Conservation (phyloP, 2,797 vertebrate species). For the Chanos chanos region DNA sequence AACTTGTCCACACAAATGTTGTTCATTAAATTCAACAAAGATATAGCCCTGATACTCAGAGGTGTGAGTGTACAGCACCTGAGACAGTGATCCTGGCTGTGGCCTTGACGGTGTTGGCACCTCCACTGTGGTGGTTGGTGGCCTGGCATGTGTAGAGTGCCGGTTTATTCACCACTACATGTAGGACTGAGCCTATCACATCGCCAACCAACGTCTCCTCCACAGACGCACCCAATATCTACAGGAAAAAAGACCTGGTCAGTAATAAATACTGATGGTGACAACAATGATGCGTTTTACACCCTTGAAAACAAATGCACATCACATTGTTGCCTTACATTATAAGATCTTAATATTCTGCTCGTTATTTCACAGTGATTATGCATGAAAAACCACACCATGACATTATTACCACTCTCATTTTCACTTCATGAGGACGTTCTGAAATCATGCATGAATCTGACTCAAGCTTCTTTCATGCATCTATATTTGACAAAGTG, state of each 20-base stretch:
- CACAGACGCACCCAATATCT: slow-evolving; percentile 85
- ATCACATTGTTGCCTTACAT: too few species aligned
- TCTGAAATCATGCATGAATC: slow-evolving; percentile 24
- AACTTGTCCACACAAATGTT: too few species aligned
- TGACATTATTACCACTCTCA: slow-evolving; percentile 12
- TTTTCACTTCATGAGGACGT: slow-evolving; percentile 18
- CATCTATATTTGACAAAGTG: slow-evolving; percentile 61
- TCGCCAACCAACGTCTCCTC: slow-evolving; percentile 82
- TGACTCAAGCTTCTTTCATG: slow-evolving; percentile 23
- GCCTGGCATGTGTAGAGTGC: slow-evolving; percentile 92
- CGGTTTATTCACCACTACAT: slow-evolving; percentile 81
- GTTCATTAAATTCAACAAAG: too few species aligned
- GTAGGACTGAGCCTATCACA: slow-evolving; percentile 82
- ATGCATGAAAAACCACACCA: too few species aligned
- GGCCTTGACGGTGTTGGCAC: slow-evolving; percentile 86
- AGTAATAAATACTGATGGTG: too few species aligned
- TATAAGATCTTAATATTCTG: too few species aligned
- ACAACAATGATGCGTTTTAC: too few species aligned
- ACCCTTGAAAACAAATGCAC: too few species aligned
- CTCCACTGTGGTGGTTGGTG: slow-evolving; percentile 87
- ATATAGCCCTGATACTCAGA: too few species aligned
- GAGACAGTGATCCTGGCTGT: slow-evolving; percentile 83
- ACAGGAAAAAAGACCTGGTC: slow-evolving; percentile 5
- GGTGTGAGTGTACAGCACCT: too few species aligned
- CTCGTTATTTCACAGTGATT: too few species aligned